phyloP scores from a whole-genome alignment of 2,797 vertebrate genomes.

The Galagoides demidoff region DNA sequence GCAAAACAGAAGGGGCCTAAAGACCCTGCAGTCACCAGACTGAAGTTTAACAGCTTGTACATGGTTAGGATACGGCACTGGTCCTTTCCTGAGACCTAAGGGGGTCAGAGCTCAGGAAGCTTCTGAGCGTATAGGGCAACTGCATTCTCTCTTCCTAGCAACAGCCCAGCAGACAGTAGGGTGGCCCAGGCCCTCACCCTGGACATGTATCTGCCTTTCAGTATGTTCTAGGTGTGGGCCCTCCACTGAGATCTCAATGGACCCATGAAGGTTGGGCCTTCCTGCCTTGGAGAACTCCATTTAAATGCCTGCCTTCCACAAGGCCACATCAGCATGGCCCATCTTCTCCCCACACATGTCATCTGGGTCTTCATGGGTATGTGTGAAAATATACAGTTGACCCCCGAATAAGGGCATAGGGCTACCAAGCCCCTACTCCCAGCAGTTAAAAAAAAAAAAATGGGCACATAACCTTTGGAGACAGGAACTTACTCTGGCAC shows the following conservation, averaged over 20 bases:
- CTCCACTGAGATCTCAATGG: background rate
- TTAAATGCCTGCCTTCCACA: background rate
- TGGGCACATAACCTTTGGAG: background rate
- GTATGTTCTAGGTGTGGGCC: background rate
- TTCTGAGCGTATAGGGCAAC: rapidly evolving
- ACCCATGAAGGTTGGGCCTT: background rate
- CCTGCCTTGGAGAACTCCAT: background rate
- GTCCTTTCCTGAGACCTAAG: background rate
- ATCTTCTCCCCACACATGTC: rapidly evolving
- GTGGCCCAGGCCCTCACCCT: background rate
- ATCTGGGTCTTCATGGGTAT: no score
- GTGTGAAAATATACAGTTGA: background rate
- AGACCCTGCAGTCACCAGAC: rapidly evolving
- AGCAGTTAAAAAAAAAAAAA: background rate
- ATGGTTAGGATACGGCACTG: background rate
- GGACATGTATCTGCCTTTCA: background rate
- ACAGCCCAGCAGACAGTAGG: background rate
- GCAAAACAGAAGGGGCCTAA: background rate
- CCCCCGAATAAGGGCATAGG: background rate
- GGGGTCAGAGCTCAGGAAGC: background rate
- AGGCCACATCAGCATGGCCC: rapidly evolving
- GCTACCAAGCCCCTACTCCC: background rate
- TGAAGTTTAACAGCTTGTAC: rapidly evolving
- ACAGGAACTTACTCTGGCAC: background rate
- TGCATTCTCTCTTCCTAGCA: background rate